phyloP scores from a whole-genome alignment of 2,888 invertebrate genomes.

The Nomada lathburiana region DNA sequence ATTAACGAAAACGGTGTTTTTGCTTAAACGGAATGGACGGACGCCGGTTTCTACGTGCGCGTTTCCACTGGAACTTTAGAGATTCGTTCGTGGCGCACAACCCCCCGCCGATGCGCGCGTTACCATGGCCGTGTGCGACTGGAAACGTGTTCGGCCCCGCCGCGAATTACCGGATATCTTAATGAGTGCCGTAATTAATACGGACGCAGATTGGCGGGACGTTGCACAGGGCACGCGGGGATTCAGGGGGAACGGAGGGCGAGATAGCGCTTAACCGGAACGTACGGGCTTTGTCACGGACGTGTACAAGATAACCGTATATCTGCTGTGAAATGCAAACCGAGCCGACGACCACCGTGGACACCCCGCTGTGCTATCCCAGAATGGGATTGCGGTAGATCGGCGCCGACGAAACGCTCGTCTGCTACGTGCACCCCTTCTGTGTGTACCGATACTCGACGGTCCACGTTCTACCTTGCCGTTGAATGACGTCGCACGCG shows the following conservation, averaged over 20 bases:
- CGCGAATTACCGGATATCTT: conserved; percentile 83
- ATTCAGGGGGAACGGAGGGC: conserved; percentile 32
- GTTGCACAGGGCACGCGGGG: conserved; percentile 70
- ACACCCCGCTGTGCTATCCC: conserved; percentile 68
- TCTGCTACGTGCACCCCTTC: conserved; percentile 39
- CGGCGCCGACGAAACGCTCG: conserved; percentile 48
- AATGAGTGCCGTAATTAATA: conserved; percentile 84
- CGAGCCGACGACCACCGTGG: conserved; percentile 68
- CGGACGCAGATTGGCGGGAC: conserved; percentile 82
- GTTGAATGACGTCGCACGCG: conserved; percentile 29
- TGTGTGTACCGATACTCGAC: conserved; percentile 21
- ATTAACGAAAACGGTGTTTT: conserved; percentile 83
- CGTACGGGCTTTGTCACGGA: conserved; percentile 81
- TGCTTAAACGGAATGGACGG: conserved; percentile 77
- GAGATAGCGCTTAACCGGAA: conserved; percentile 81
- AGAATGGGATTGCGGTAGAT: conserved; percentile 73
- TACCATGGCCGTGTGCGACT: conserved; percentile 51
- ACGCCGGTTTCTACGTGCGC: conserved; percentile 66
- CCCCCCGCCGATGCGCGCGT: conserved; percentile 25
- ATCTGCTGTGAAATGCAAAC: conserved; percentile 80
- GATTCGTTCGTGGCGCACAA: background rate
- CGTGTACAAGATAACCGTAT: conserved; percentile 82
- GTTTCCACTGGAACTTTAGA: conserved; percentile 12
- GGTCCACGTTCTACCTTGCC: conserved; percentile 38
- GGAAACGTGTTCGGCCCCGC: conserved; percentile 66